Base-by-base conservation (phyloP, 1,140 invertebrate genomes). In the Aphaenogaster rudis region DNA sequence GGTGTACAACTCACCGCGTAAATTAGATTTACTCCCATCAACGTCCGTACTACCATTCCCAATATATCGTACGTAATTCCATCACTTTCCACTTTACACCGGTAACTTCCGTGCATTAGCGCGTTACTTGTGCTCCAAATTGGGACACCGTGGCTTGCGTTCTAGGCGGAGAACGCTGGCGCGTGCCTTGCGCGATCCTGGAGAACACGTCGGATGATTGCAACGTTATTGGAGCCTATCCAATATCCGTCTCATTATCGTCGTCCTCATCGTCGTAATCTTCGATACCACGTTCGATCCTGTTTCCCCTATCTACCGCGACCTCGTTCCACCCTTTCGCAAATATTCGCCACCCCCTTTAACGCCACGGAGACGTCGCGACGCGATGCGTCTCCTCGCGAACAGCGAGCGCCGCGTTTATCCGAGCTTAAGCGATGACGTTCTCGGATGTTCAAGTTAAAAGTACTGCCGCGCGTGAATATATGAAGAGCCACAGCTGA, bases 171-270 rank as follows among this genome's bases (percentile, higher is more conserved):
- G 36, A 84, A 84, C 80, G 72, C 66, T 28, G 63, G 64, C 86
- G 63, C 67, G 85, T 81, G 21, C 72, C 72, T 17, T 64, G 52
- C 74, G 45, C 21, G 48, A 54, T 78, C 69, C 77, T 54, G 54
- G 74, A 86, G 72, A 76, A 71, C 57, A 74, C 87, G 82, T 88
- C 52, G 76, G 88, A 88, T 91, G 88, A 90, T 91, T 88, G 90
- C 87, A 90, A 92, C 78, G 77, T 89, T 90, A 92, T 91, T 91
- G 88, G 82, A 91, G 88, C 86, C 59, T 76, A 81, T 89, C 88
- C 82, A 86, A 90, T 90, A 90, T 88, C 59, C 74, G 86, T 66
- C 48, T 90, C 79, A 48, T 59, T 50, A 45, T 66, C 67, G 48
- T 80, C 50, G 39, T 17, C 15, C 36, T 61, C 64, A 15, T 57